Base-by-base conservation (phyloP, 1,140 invertebrate species). In the Diachasmimorpha longicaudata region DNA sequence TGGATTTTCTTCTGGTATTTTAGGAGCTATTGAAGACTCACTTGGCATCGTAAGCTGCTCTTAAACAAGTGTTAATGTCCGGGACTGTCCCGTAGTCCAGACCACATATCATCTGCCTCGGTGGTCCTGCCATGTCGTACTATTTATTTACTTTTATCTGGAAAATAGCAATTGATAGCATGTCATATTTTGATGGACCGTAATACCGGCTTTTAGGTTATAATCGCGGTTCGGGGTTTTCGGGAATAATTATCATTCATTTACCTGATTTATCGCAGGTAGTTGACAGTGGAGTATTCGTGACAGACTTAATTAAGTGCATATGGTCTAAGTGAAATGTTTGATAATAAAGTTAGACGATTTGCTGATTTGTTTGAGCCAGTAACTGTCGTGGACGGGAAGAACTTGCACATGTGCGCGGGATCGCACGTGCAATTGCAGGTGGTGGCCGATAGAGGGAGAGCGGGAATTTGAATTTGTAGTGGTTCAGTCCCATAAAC, bases 21-120 rank as follows among this genome's bases (percentile, higher is more conserved):
- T 3, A 46, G 10, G 10, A n/a, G 3, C 3, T 46, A 68, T 13
- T 36, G 46, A 19, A 11, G 4, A 75, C 42, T 75, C 31, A 63
- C 74, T 70, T 75, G 6, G 68, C 44, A 16, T 68, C 39, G 21
- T 70, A 37, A 0, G 74, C 74, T 42, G 37, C 44, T 19, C 23
- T 58, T 14, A 74, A 19, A n/a, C 74, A 75, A 16, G 44, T 70
- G 37, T 75, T 23, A 63, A 63, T 13, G 8, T 63, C 21, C 3
- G 58, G 58, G 10, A 25, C 23, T 31, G 58, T 63, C 13, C 21
- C 19, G 13, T 63, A 63, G 21, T 63, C 58, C 58, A 63, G 23
- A 14, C 58, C 58, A 63, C 58, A 63, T 0, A 63, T 4, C 23
- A 63, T 11, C 21, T 25, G 58, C 10, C 58, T 25, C 23, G 58